Evolutionary conservation across 1,140 invertebrate genomes (phyloP).

Genomic region (Drosophila subobscura): DNA sequence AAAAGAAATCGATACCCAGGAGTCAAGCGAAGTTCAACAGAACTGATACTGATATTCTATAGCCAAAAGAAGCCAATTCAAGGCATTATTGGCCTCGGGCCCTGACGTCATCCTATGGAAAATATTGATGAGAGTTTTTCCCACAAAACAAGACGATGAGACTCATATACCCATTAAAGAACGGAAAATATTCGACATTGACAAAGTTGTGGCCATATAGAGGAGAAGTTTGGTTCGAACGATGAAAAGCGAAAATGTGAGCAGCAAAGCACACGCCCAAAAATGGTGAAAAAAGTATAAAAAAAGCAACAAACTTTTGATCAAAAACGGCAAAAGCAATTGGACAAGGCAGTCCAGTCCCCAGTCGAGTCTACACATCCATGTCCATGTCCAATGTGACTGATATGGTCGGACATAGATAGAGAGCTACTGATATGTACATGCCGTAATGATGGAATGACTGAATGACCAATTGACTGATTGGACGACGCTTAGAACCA

Average conservation of each 20-base stretch:
- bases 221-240: conserved; percentile 21
- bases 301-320: conserved; percentile 51
- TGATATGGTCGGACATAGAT: conserved; percentile 55
- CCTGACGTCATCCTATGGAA: conserved; percentile 28
- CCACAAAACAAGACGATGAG: conserved; percentile 22
- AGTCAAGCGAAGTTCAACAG: conserved; percentile 37
- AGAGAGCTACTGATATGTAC: conserved; percentile 28
- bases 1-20: conserved; percentile 47
- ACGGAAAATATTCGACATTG: conserved; percentile 72
- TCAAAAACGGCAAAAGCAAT: conserved; percentile 67
- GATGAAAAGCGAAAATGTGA: conserved; percentile 67
- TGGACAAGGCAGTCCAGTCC: conserved; percentile 72
- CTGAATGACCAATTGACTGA: conserved; percentile 21
- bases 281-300: conserved; percentile 71
- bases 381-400: conserved; percentile 57
- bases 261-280: conserved; percentile 63
- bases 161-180: conserved; percentile 63
- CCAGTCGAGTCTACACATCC: conserved; percentile 34
- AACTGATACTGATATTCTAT: conserved; percentile 33
- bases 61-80: conserved; percentile 48
- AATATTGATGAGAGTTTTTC: conserved; percentile 47
- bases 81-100: conserved; percentile 1
- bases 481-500: conserved; percentile 55
- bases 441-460: conserved; percentile 10
- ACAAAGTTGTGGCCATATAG: conserved; percentile 31